Evolutionary conservation across 1,140 invertebrate species (phyloP), one percentile per base, ranked within the genome.

Genomic region (Drosophila cardini): DNA sequence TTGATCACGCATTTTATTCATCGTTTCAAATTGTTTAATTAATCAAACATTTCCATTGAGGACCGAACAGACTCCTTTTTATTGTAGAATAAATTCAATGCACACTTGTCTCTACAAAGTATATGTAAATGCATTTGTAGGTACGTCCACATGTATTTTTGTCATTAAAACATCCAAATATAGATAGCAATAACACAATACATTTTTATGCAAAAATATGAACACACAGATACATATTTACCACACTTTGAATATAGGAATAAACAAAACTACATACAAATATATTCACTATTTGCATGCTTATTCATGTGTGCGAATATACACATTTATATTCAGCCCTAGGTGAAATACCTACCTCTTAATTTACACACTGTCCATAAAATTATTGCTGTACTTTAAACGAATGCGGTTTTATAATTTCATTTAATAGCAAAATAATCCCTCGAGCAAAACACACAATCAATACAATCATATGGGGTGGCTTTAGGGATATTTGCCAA

Each of bases 361-460:
- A 45, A 42, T 40, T 53, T 53, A 9, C 52, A 43, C 46, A 62
- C 36, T 62, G 30, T 53, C 36, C 40, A 30, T 76, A 67, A 68
- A 56, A 72, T 80, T 70, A 56, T 46, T 48, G 53, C 40, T 42
- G 13, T 58, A 71, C 67, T 72, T 65, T 7, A 46, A 61, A 68
- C 45, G 50, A 63, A 80, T 72, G 64, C 76, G 68, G 48, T 43
- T 73, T 72, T 75, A 73, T 78, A 58, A 58, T 85, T 26, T 72
- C 68, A 74, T 63, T 70, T 68, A 76, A 85, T 63, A 76, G 46
- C 81, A 73, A 84, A 80, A 84, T 78, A 81, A 75, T 56, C 52
- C 71, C 64, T 83, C 63, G 67, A 72, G 67, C 75, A 72, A 84
- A 83, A 83, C 80, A 84, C 80, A 84, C 80, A 84, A 84, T 84